These are phyloP conservation scores for Eulemur rubriventer DNA, from an alignment of 2,797 vertebrate genomes.

Conservation along the genomic window DNA sequence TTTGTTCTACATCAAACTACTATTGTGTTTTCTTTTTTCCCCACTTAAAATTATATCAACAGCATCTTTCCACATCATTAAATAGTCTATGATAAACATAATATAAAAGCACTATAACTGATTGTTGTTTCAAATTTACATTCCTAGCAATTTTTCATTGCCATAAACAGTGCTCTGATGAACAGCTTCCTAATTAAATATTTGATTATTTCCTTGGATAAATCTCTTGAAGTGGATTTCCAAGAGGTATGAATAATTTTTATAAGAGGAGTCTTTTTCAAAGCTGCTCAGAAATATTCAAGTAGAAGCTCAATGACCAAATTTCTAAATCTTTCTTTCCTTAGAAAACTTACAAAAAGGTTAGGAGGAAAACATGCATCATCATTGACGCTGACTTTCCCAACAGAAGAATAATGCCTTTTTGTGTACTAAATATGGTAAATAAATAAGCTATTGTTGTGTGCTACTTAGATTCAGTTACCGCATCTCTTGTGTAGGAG, in stretches of 20 bases:
- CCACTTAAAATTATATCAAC: not conserved
- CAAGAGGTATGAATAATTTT: conserved; percentile 41
- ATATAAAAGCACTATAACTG: not conserved
- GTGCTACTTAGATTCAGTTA: not conserved
- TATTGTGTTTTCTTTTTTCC: not conserved
- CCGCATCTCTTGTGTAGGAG: not conserved
- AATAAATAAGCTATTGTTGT: not conserved
- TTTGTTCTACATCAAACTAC: not conserved
- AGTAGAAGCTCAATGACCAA: not conserved
- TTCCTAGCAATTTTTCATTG: conserved; percentile 11
- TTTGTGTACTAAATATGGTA: not conserved
- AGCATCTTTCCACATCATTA: not conserved
- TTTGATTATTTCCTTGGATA: conserved; percentile 30
- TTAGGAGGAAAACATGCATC: not conserved
- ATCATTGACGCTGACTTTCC: not conserved
- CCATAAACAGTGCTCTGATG: not conserved
- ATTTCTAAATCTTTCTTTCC: conserved; percentile 48
- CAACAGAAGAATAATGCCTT: not conserved
- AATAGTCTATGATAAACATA: conserved; percentile 30
- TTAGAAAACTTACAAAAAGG: not conserved
- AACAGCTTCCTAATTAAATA: not conserved
- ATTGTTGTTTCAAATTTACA: not conserved
- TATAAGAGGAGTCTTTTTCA: not conserved
- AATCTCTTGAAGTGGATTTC: conserved; percentile 12
- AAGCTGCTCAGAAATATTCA: not conserved